These are phyloP conservation scores for Agonum fuliginosum DNA, from an alignment of 2,888 invertebrate genomes.

Conservation along the genomic window DNA sequence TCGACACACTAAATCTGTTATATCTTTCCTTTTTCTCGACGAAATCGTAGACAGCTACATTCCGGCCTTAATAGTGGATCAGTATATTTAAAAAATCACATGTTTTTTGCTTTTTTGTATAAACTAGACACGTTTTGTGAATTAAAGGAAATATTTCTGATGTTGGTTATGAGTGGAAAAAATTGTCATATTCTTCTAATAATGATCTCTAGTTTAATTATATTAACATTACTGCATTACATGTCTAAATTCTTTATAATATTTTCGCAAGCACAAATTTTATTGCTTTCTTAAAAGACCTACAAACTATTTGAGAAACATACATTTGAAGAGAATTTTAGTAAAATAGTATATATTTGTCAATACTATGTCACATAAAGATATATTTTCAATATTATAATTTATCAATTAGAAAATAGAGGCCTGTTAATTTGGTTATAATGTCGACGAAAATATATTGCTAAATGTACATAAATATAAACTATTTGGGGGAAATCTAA, in stretches of 20 bases:
- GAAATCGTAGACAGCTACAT: no score
- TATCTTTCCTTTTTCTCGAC: no score
- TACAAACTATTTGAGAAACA: constrained; percentile 33
- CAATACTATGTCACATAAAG: background rate
- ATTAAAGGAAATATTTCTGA: no score
- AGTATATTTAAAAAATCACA: no score
- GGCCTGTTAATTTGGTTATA: constrained; percentile 14
- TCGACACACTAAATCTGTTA: no score
- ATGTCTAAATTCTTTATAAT: constrained; percentile 26
- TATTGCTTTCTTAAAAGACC: constrained; percentile 43
- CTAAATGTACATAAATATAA: constrained; percentile 23
- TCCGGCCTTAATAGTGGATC: no score
- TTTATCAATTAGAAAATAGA: constrained; percentile 32
- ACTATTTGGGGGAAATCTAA: constrained; percentile 35
- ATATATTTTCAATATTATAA: constrained; percentile 22
- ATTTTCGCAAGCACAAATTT: constrained; percentile 49
- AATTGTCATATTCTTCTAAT: no score
- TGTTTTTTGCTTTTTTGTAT: no score
- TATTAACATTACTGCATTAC: constrained; percentile 1
- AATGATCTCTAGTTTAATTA: no score
- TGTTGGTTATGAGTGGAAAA: no score
- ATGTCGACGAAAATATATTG: constrained; percentile 15
- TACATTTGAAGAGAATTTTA: constrained; percentile 28
- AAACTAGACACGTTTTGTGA: no score
- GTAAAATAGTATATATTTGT: constrained; percentile 24